Conservation (phyloP, 1,140 invertebrate species). For the Cyclargus thomasi region DNA sequence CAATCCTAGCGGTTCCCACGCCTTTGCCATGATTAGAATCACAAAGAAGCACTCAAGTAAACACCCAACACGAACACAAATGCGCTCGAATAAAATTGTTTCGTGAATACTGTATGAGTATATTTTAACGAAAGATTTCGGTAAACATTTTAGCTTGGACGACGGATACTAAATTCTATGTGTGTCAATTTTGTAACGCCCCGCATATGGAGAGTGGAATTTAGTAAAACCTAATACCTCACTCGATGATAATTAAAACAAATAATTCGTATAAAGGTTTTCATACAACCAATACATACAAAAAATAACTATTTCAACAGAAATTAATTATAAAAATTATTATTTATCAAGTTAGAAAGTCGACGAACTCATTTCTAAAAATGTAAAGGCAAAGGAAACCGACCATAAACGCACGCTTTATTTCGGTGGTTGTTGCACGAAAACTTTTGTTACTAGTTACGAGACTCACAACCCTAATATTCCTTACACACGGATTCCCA, state of each 20-base stretch:
- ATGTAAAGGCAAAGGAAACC: no score
- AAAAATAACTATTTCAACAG: no score
- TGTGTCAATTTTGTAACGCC: no score
- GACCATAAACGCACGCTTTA: no score
- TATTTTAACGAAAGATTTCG: background rate
- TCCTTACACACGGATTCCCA: background rate
- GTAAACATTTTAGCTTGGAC: background rate
- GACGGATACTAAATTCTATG: background rate
- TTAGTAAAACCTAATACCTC: no score
- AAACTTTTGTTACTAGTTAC: background rate
- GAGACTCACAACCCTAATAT: background rate
- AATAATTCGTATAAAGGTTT: no score
- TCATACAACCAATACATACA: no score
- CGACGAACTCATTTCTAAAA: no score
- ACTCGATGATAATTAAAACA: no score
- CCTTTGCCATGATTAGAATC: slow-evolving; percentile 23
- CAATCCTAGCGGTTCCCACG: slow-evolving; percentile 18
- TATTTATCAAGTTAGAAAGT: no score
- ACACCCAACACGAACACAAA: slow-evolving; percentile 3
- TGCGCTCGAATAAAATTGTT: background rate
- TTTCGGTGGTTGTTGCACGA: background rate
- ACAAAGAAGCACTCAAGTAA: slow-evolving; percentile 22
- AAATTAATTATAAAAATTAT: no score
- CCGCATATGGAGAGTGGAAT: no score
- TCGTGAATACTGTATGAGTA: background rate